phyloP scores from a whole-genome alignment of 2,888 invertebrate genomes.

The Andrena haemorrhoa region DNA sequence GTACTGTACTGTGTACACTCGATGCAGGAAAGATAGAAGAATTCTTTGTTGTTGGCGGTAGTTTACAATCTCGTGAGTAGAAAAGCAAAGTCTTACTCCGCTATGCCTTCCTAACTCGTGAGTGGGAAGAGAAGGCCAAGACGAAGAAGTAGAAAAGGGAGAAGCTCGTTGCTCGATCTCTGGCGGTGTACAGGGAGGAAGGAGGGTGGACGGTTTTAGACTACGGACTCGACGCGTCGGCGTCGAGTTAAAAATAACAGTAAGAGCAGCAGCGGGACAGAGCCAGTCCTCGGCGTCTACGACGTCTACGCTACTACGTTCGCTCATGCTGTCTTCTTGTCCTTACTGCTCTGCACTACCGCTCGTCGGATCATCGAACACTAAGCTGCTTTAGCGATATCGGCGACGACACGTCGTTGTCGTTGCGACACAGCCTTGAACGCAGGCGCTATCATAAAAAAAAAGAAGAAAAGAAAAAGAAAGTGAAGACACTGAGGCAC shows the following conservation, averaged over 20 bases:
- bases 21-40: background rate
- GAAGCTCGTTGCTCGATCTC: constrained; percentile 53
- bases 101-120: constrained; percentile 42
- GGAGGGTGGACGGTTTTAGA: constrained; percentile 83
- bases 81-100: constrained; percentile 79
- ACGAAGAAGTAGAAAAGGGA: constrained; percentile 49
- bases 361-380: constrained; percentile 49
- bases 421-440: constrained; percentile 49
- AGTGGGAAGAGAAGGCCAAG: constrained; percentile 25
- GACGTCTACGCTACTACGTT: constrained; percentile 60
- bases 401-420: constrained; percentile 35
- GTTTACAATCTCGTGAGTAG: constrained; percentile 73
- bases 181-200: constrained; percentile 67
- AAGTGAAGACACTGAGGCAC: background rate
- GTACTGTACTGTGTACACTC: background rate
- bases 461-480: too few species aligned
- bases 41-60: background rate
- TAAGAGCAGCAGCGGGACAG: constrained; percentile 78
- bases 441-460: constrained; percentile 33
- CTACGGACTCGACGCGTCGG: constrained; percentile 83
- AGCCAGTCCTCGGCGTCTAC: constrained; percentile 76
- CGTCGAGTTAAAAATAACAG: constrained; percentile 85
- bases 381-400: constrained; percentile 54
- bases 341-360: constrained; percentile 35
- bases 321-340: constrained; percentile 49